A percentile compares a stretch with the other conserved stretches of the same genome.
These are phyloP conservation scores for Oedothorax gibbosus DNA, from an alignment of 1,140 invertebrate genomes.

Conservation along the genomic window DNA sequence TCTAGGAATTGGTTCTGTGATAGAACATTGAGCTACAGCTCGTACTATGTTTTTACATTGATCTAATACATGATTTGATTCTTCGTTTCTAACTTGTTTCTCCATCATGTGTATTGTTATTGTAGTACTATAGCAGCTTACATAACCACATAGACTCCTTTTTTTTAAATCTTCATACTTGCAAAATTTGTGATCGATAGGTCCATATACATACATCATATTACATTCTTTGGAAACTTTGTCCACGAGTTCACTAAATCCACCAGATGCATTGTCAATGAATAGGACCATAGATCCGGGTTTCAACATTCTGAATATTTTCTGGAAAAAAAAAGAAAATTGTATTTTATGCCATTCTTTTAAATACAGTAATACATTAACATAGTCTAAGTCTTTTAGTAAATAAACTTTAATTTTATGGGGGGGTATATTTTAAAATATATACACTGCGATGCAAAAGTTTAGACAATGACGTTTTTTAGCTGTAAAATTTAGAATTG, in stretches of 20 bases:
- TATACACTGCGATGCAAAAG: too few relatives aligned
- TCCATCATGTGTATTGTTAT: conserved; percentile 8
- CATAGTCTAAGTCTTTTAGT: too few relatives aligned
- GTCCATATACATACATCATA: background rate
- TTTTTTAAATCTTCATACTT: background rate
- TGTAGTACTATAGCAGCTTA: background rate
- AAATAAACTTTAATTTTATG: too few relatives aligned
- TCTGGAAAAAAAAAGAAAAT: background rate
- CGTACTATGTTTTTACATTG: too few relatives aligned
- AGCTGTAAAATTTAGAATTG: too few relatives aligned
- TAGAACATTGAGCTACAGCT: too few relatives aligned
- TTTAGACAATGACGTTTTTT: too few relatives aligned
- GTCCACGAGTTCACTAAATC: background rate
- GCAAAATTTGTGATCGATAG: background rate
- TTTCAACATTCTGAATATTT: conserved; percentile 27
- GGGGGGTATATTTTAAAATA: too few relatives aligned
- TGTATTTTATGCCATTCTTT: too few relatives aligned
- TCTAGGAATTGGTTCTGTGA: too few relatives aligned
- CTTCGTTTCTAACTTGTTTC: background rate
- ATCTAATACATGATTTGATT: background rate
- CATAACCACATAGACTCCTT: background rate
- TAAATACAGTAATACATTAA: too few relatives aligned
- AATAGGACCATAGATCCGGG: conserved; percentile 16
- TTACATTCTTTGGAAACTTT: background rate
- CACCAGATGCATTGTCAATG: conserved; percentile 25